Conservation (phyloP, 2,113 vertebrate genomes). For the Dicerorhinus sumatrensis region DNA sequence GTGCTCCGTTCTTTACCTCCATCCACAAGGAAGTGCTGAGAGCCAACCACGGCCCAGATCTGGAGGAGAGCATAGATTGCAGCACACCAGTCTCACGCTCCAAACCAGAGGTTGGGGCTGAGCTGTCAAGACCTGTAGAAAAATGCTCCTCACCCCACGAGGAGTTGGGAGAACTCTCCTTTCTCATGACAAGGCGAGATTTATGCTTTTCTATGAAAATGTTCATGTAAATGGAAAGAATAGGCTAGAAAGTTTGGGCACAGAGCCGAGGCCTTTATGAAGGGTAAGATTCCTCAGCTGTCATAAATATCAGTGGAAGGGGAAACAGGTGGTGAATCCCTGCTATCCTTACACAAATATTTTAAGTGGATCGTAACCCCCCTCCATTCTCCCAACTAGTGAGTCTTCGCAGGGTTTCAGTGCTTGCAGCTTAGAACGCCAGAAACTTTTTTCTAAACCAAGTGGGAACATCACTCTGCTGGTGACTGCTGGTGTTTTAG, state of each 20-base stretch:
- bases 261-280: background rate
- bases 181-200: background rate
- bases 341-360: conserved; percentile 60
- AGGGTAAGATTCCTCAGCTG: conserved; percentile 67
- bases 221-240: background rate
- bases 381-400: conserved; percentile 33
- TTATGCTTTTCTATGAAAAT: conserved; percentile 34
- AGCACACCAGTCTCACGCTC: background rate
- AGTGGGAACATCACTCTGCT: background rate
- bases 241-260: conserved; percentile 16
- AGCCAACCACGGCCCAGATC: background rate
- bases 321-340: conserved; percentile 65
- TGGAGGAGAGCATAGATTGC: background rate
- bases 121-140: background rate
- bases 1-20: rapidly evolving
- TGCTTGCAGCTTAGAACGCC: background rate
- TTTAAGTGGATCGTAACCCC: conserved; percentile 54
- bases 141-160: background rate
- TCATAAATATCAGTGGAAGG: conserved; percentile 51
- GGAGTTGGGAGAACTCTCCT: background rate
- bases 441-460: background rate
- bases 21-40: background rate
- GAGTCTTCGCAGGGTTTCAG: background rate
- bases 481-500: background rate
- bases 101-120: background rate